Evolutionary conservation across 2,797 vertebrate genomes (phyloP).

Genomic region (Phoeniculus purpureus): DNA sequence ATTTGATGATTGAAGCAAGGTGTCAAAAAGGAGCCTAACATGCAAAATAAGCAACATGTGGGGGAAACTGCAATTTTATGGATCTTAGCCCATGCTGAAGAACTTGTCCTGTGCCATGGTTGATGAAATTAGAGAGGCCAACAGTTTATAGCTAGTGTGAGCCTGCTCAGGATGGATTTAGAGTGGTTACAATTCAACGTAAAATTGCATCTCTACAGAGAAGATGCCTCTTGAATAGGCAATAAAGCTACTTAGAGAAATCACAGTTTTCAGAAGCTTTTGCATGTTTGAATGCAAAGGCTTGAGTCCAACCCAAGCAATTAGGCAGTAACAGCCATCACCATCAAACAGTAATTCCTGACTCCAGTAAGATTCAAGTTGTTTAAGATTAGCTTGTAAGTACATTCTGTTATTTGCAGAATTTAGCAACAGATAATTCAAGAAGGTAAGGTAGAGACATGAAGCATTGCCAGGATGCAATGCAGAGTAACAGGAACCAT

Average conservation of each 20-base stretch:
- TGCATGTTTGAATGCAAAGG: not conserved
- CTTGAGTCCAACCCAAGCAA: not conserved
- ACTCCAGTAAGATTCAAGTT: accelerated
- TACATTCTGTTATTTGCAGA: not conserved
- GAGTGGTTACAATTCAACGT: not conserved
- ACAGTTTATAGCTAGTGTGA: not conserved
- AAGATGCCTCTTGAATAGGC: not conserved
- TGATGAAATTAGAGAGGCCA: not conserved
- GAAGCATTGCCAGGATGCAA: not conserved
- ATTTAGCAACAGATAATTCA: not conserved
- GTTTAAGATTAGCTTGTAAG: accelerated
- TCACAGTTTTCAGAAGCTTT: not conserved
- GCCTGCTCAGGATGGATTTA: not conserved
- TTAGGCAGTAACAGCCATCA: not conserved
- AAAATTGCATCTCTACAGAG: not conserved
- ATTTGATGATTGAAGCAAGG: not conserved
- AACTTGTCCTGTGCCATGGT: accelerated
- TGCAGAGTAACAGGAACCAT: not conserved
- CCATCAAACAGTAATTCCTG: not conserved
- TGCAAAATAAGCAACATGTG: not conserved
- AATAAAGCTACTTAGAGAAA: not conserved
- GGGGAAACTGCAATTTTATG: not conserved
- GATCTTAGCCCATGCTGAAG: not conserved
- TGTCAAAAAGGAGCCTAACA: not conserved
- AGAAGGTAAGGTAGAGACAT: not conserved